These are phyloP conservation scores for Sylvietta virens DNA, from an alignment of 2,113 vertebrate genomes.

Conservation along the genomic window DNA sequence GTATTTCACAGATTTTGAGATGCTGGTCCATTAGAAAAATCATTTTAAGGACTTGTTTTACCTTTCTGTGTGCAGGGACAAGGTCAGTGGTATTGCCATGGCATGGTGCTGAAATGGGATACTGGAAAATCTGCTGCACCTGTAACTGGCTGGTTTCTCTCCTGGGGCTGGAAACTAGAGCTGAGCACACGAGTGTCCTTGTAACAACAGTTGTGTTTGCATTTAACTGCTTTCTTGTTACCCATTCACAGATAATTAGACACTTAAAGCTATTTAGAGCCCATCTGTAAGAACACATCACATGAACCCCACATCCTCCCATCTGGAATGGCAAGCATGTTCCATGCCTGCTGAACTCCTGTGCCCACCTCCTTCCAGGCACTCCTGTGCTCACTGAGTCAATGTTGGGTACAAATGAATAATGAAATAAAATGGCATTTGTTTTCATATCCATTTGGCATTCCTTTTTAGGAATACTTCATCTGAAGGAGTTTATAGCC, in stretches of 20 bases:
- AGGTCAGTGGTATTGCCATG: not conserved
- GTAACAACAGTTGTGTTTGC: not conserved
- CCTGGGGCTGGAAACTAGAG: not conserved
- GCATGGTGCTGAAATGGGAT: not conserved
- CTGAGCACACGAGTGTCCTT: not conserved
- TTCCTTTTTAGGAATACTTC: not conserved
- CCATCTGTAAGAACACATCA: not conserved
- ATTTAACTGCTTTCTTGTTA: not conserved
- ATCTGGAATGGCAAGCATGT: not conserved
- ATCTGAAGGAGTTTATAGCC: not conserved
- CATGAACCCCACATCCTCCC: not conserved
- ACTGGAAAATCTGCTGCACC: not conserved
- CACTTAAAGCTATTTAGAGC: not conserved
- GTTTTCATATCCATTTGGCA: not conserved
- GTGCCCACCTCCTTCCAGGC: not conserved
- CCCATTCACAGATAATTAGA: not conserved
- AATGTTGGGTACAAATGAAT: not conserved
- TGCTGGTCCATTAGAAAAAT: conserved; percentile 64
- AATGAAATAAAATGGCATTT: not conserved
- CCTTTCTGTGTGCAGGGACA: not conserved
- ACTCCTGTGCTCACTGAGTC: not conserved
- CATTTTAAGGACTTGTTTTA: conserved; percentile 19
- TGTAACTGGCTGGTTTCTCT: not conserved
- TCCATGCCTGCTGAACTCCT: not conserved
- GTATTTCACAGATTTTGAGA: conserved; percentile 65